Conservation (phyloP, 1,140 invertebrate species). For the Eciton burchellii region DNA sequence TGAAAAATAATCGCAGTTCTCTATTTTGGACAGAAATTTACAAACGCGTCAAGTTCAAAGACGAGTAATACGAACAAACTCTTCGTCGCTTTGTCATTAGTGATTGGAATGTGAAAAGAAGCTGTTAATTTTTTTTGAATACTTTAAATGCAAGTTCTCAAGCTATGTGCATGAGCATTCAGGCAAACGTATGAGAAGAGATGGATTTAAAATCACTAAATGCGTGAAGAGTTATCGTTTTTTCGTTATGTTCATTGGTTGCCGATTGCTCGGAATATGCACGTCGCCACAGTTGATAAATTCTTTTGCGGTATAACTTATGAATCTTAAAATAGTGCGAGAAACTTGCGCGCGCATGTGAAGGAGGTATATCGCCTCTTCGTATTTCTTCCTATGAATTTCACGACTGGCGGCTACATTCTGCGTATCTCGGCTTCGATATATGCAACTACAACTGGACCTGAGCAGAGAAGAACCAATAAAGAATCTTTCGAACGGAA, state of each 20-base stretch:
- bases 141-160: slow-evolving; percentile 59
- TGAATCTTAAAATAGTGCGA: background rate
- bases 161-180: no score
- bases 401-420: slow-evolving; percentile 3
- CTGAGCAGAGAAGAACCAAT: slow-evolving; percentile 64
- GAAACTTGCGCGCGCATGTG: background rate
- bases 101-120: slow-evolving; percentile 81
- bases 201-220: no score
- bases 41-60: no score
- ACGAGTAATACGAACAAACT: background rate
- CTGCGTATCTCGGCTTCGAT: background rate
- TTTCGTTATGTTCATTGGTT: no score
- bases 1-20: no score
- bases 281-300: background rate
- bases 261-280: background rate
- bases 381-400: slow-evolving; percentile 9
- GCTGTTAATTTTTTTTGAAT: slow-evolving; percentile 68
- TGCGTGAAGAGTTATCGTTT: no score
- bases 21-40: no score
- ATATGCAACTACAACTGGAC: slow-evolving; percentile 48
- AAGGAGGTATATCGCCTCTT: background rate
- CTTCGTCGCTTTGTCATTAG: slow-evolving; percentile 78
- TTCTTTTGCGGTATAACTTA: background rate
- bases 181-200: no score
- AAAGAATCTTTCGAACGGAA: slow-evolving; percentile 59